phyloP scores from a whole-genome alignment of 2,113 vertebrate genomes.

The Hyaena hyaena region DNA sequence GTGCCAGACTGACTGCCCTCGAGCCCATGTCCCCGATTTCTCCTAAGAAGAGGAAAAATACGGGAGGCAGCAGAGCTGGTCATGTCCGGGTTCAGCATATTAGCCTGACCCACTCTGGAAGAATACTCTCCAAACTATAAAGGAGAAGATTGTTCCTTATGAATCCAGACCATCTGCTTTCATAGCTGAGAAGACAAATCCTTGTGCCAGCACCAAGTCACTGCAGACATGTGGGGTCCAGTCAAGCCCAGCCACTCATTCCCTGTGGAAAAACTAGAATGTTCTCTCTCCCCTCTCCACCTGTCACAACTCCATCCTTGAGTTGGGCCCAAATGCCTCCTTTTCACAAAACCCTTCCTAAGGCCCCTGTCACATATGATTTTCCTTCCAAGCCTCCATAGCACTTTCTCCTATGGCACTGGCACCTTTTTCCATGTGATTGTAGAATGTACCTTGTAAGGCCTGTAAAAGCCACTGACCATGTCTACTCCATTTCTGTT shows the following conservation, averaged over 20 bases:
- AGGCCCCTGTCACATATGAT: background rate
- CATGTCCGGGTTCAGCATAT: slow-evolving; percentile 12
- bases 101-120: slow-evolving; percentile 26
- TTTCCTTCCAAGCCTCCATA: background rate
- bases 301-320: slow-evolving; percentile 14
- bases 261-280: background rate
- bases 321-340: background rate
- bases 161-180: slow-evolving; percentile 17
- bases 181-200: slow-evolving; percentile 24
- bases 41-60: slow-evolving; percentile 74
- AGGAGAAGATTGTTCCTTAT: slow-evolving; percentile 6
- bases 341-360: background rate
- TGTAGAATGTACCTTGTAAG: background rate
- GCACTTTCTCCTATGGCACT: background rate
- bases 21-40: slow-evolving; percentile 65
- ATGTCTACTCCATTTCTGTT: background rate
- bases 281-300: background rate
- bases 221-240: background rate
- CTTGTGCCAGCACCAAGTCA: background rate
- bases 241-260: background rate
- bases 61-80: background rate
- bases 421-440: background rate
- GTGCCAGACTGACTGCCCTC: slow-evolving; percentile 78
- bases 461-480: background rate
- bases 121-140: slow-evolving; percentile 29